Evolutionary conservation across 2,113 vertebrate genomes (phyloP).

Genomic region (Anguilla rostrata): DNA sequence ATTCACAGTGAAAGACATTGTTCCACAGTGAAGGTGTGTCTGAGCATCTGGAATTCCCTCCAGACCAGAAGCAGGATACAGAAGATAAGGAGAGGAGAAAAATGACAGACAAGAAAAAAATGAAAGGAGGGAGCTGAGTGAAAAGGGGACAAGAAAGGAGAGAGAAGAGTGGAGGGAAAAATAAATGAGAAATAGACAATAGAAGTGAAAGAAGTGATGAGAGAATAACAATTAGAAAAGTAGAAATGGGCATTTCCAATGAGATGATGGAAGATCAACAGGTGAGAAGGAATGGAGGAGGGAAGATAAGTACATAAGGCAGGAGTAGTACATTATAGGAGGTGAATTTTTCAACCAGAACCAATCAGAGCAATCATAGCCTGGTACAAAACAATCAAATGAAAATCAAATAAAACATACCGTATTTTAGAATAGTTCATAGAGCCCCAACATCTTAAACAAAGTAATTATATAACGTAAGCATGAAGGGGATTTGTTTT

Average conservation of each 20-base stretch:
- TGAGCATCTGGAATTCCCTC: not conserved
- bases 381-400: conserved; percentile 9
- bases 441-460: not conserved
- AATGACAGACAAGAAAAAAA: too few relatives aligned
- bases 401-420: not conserved
- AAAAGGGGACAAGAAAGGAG: too few relatives aligned
- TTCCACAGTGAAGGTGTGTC: not conserved
- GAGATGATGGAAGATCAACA: not conserved
- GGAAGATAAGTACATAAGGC: not conserved
- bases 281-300: not conserved
- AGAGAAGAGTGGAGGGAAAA: too few relatives aligned
- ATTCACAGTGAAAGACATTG: not conserved
- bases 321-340: not conserved
- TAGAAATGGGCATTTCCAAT: too few relatives aligned
- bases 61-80: not conserved
- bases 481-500: not conserved
- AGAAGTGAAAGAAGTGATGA: too few relatives aligned
- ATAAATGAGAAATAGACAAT: too few relatives aligned
- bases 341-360: not conserved
- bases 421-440: not conserved
- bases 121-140: too few relatives aligned
- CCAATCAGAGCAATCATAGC: not conserved
- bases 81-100: not conserved
- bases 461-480: not conserved
- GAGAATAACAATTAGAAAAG: too few relatives aligned